Percentiles rank a stretch among this genome's conserved stretches.
phyloP scores from a whole-genome alignment of 2,888 invertebrate species.

The Chalcis sispes region DNA sequence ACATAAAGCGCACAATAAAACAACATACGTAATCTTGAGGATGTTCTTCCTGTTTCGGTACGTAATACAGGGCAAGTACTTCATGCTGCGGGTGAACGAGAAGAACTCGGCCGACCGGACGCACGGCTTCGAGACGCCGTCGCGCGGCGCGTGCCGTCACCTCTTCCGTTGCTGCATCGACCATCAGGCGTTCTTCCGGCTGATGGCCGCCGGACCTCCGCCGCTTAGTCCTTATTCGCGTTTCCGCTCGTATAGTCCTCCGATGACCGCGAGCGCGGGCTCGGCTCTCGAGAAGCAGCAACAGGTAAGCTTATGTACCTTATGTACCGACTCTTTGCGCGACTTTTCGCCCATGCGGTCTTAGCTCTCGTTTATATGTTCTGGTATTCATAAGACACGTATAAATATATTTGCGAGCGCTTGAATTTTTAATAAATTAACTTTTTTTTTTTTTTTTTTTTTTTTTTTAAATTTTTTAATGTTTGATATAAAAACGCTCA shows the following conservation, averaged over 20 bases:
- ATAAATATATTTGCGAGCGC: too few relatives aligned
- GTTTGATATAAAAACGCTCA: too few relatives aligned
- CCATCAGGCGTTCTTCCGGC: conserved; percentile 94
- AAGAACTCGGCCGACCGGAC: conserved; percentile 97
- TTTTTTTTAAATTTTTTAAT: too few relatives aligned
- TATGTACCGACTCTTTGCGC: too few relatives aligned
- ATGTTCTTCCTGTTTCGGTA: background rate
- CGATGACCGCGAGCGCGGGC: conserved; percentile 57
- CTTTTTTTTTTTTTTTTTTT: too few relatives aligned
- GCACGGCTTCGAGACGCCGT: conserved; percentile 96
- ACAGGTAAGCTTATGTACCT: conserved; percentile 47
- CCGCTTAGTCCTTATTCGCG: conserved; percentile 74
- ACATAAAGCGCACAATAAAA: conserved; percentile 7
- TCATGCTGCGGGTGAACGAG: conserved; percentile 96
- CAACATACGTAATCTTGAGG: background rate
- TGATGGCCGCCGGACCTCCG: conserved; percentile 82
- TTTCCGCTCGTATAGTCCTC: conserved; percentile 74
- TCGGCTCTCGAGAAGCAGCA: conserved; percentile 42
- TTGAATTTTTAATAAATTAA: too few relatives aligned
- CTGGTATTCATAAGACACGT: too few relatives aligned
- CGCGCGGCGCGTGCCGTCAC: conserved; percentile 94
- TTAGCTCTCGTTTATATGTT: too few relatives aligned
- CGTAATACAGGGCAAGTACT: conserved; percentile 90
- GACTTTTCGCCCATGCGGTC: too few relatives aligned
- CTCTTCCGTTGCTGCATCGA: conserved; percentile 97